Evolutionary conservation across 2,888 invertebrate genomes (phyloP).

Genomic region (Crocallis elinguaria): DNA sequence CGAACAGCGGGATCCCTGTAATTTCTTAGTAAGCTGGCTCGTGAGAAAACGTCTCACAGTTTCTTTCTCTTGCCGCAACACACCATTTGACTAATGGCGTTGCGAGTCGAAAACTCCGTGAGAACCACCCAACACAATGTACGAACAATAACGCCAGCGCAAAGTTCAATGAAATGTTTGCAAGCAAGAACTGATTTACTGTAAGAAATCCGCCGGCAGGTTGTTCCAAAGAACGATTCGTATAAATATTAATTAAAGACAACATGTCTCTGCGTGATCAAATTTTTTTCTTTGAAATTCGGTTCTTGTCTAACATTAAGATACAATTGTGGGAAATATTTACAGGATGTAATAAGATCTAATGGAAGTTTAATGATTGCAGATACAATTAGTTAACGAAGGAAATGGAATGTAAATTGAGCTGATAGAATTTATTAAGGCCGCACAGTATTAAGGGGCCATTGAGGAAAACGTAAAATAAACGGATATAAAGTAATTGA

Average conservation of each 20-base stretch:
- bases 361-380: constrained; percentile 35
- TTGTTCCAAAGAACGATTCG: constrained; percentile 30
- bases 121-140: constrained; percentile 50
- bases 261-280: constrained; percentile 5
- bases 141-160: constrained; percentile 44
- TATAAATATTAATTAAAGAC: constrained; percentile 24
- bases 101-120: constrained; percentile 55
- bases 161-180: constrained; percentile 50
- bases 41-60: constrained; percentile 69
- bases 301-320: constrained; percentile 15
- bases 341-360: constrained; percentile 41
- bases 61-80: constrained; percentile 63
- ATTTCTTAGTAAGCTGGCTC: constrained; percentile 55
- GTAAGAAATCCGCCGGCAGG: constrained; percentile 15
- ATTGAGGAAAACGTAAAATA: constrained; percentile 32
- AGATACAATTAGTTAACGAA: constrained; percentile 39
- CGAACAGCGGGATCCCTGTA: constrained; percentile 58
- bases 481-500: constrained; percentile 21
- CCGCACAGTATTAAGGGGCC: constrained; percentile 18
- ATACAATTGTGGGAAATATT: constrained; percentile 43
- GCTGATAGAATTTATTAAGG: constrained; percentile 38
- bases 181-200: constrained; percentile 39
- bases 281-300: constrained; percentile 17
- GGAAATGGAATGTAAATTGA: constrained; percentile 49
- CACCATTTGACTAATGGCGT: constrained; percentile 59